These are phyloP conservation scores for Ganaspis sp. DNA, from an alignment of 1,140 invertebrate species.

Conservation along the genomic window DNA sequence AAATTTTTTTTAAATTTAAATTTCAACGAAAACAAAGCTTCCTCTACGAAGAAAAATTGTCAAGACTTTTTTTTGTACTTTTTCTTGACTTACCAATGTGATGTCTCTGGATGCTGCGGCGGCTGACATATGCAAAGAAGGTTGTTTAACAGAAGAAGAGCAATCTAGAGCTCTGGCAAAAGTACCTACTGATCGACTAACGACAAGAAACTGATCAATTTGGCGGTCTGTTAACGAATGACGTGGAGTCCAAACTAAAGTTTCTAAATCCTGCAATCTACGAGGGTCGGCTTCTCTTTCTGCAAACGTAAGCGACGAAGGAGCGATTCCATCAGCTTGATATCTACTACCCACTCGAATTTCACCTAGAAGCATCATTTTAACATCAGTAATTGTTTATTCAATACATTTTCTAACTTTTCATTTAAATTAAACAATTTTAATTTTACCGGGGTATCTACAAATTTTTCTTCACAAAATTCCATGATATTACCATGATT, in stretches of 20 bases:
- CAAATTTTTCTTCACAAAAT: too few relatives aligned
- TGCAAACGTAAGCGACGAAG: constrained; percentile 73
- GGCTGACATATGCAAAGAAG: constrained; percentile 98
- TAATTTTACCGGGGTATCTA: too few relatives aligned
- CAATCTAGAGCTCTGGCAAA: constrained; percentile 99
- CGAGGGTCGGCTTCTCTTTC: constrained; percentile 84
- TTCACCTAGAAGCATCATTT: constrained; percentile 61
- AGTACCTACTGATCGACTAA: constrained; percentile 98
- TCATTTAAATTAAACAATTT: neutral
- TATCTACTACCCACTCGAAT: constrained; percentile 95
- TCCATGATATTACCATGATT: too few relatives aligned
- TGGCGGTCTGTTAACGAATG: constrained; percentile 94
- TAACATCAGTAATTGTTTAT: neutral
- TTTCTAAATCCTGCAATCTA: constrained; percentile 89
- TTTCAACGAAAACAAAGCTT: too few relatives aligned
- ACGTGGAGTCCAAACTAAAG: constrained; percentile 94
- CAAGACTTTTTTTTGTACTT: too few relatives aligned
- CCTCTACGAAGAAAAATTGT: too few relatives aligned
- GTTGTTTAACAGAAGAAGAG: constrained; percentile 98
- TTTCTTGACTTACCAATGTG: constrained; percentile 85
- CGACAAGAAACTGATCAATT: constrained; percentile 99
- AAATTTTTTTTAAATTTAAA: too few relatives aligned
- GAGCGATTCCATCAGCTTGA: constrained; percentile 87
- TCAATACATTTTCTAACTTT: too few relatives aligned
- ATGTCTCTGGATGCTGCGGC: constrained; percentile 98